Percentiles rank a stretch among this genome's conserved stretches.
Evolutionary conservation across 2,888 invertebrate genomes (phyloP).

Genomic region (Oasisia sp.): DNA sequence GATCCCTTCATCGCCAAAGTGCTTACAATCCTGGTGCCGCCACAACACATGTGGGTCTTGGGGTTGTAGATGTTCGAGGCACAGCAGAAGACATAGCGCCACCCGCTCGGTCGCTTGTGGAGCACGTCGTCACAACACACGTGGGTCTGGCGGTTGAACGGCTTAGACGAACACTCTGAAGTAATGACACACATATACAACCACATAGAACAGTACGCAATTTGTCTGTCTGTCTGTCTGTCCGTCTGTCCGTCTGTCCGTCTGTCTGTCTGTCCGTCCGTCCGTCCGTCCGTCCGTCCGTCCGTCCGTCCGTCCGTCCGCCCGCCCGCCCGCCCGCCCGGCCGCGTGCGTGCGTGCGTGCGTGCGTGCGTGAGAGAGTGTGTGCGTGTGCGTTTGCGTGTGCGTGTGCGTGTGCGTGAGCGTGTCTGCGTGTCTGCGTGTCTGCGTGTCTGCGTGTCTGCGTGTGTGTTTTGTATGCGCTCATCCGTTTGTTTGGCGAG

Average conservation of each 20-base stretch:
- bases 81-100: slow-evolving; percentile 4
- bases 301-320: not conserved
- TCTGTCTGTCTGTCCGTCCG: no score
- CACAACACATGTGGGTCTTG: not conserved
- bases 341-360: not conserved
- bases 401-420: not conserved
- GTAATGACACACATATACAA: not conserved
- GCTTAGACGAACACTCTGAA: not conserved
- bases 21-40: not conserved
- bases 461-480: no score
- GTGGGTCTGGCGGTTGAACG: not conserved
- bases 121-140: not conserved
- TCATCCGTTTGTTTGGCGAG: no score
- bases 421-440: not conserved
- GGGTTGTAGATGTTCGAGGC: not conserved
- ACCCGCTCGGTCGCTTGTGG: not conserved
- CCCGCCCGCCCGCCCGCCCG: not conserved
- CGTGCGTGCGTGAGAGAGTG: not conserved
- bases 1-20: not conserved
- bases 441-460: not conserved
- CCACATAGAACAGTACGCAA: not conserved
- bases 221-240: no score
- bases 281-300: not conserved
- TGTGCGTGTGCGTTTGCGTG: slow-evolving; percentile 20
- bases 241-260: no score